Conservation (phyloP, 2,797 vertebrate genomes). For the Trachurus trachurus region DNA sequence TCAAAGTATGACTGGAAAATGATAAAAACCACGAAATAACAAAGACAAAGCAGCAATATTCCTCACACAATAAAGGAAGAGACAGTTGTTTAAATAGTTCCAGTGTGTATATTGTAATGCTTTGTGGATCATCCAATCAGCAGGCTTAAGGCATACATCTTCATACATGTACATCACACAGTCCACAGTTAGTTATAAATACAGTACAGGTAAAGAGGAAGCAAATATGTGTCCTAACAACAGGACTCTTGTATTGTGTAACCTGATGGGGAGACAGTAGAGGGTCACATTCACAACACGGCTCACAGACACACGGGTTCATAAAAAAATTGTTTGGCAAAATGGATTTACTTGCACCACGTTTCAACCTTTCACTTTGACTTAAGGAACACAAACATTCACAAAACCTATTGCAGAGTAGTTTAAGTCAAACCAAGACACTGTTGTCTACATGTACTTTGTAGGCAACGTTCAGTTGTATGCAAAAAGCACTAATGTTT, state of each 20-base stretch:
- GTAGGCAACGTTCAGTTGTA: too few species aligned
- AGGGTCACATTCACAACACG: constrained; percentile 68
- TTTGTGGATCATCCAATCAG: constrained; percentile 79
- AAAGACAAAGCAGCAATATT: not conserved
- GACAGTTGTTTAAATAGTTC: constrained; percentile 71
- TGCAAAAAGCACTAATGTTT: not conserved
- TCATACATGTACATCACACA: constrained; percentile 69
- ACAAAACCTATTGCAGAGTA: constrained; percentile 45
- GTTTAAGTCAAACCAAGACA: constrained; percentile 37
- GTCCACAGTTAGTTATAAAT: constrained; percentile 80
- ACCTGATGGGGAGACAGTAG: constrained; percentile 61
- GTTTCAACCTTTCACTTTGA: constrained; percentile 23
- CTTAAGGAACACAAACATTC: constrained; percentile 35
- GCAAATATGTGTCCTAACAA: constrained; percentile 65
- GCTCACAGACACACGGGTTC: constrained; percentile 26
- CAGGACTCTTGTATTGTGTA: constrained; percentile 56
- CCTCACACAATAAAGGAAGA: constrained; percentile 3
- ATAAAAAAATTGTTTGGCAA: constrained; percentile 28
- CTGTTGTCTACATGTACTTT: constrained; percentile 42
- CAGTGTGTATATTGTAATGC: constrained; percentile 85
- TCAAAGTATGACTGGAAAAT: not conserved
- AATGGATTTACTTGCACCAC: constrained; percentile 46
- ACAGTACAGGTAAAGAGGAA: constrained; percentile 74
- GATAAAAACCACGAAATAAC: not conserved
- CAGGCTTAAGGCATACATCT: constrained; percentile 84